These are phyloP conservation scores for Hypena proboscidalis DNA, from an alignment of 2,888 invertebrate species.

Conservation along the genomic window DNA sequence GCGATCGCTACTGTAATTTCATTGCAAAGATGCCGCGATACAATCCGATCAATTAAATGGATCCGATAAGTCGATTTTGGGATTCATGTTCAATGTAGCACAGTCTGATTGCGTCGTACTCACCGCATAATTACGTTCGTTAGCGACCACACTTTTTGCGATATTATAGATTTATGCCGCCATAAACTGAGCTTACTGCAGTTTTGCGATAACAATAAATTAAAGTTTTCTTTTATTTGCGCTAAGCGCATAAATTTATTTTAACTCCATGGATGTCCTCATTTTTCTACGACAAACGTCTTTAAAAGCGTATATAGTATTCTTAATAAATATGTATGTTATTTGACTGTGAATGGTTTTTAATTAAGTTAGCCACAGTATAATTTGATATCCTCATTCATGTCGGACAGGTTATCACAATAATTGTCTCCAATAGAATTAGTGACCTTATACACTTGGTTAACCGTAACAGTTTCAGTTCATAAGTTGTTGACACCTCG, in stretches of 20 bases:
- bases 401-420: constrained; percentile 1
- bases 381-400: constrained; percentile 6
- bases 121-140: constrained; percentile 29
- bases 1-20: constrained; percentile 38
- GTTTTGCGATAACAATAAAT: constrained; percentile 31
- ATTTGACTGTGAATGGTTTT: constrained; percentile 8
- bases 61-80: constrained; percentile 45
- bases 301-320: constrained; percentile 10
- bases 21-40: constrained; percentile 36
- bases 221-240: constrained; percentile 14
- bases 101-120: constrained; percentile 35
- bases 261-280: not conserved
- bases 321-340: constrained; percentile 14
- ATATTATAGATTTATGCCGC: constrained; percentile 27
- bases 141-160: constrained; percentile 17
- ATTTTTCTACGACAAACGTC: constrained; percentile 6
- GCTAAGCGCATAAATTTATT: not conserved
- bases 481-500: not conserved
- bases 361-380: constrained; percentile 5
- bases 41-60: constrained; percentile 46
- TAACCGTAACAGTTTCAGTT: not conserved
- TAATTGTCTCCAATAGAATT: constrained; percentile 14
- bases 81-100: constrained; percentile 43
- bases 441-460: not conserved
- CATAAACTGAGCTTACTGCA: constrained; percentile 27